These are phyloP conservation scores for Dexiosoma caninum DNA, from an alignment of 2,888 invertebrate genomes.

Conservation along the genomic window DNA sequence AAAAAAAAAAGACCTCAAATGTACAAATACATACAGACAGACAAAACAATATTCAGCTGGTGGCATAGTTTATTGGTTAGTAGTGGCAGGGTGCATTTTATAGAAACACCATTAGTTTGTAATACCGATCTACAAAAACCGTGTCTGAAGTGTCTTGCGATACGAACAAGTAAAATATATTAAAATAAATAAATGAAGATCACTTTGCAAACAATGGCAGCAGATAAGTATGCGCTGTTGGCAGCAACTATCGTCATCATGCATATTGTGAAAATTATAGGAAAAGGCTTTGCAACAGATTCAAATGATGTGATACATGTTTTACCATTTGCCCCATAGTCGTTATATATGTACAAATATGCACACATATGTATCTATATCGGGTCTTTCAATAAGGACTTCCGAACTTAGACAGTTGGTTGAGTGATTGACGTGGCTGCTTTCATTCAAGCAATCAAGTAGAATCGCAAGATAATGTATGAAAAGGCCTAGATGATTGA, in stretches of 20 bases:
- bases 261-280: neutral
- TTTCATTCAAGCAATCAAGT: too few species aligned
- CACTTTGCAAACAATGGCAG: conserved; percentile 41
- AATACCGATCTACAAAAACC: conserved; percentile 54
- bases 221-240: neutral
- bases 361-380: too few species aligned
- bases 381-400: too few species aligned
- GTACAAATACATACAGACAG: neutral
- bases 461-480: too few species aligned
- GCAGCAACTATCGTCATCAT: neutral
- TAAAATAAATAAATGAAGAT: conserved; percentile 58
- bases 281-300: conserved; percentile 45
- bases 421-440: too few species aligned
- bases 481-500: too few species aligned
- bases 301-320: conserved; percentile 58
- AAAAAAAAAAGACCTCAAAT: conserved; percentile 10
- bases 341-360: neutral
- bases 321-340: conserved; percentile 12
- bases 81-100: conserved; percentile 9
- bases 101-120: conserved; percentile 30
- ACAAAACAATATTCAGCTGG: neutral
- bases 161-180: conserved; percentile 12
- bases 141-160: conserved; percentile 44
- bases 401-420: too few species aligned
- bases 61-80: conserved; percentile 31